Evolutionary conservation across 2,797 vertebrate genomes (phyloP).

Genomic region (Lacerta bilineata): DNA sequence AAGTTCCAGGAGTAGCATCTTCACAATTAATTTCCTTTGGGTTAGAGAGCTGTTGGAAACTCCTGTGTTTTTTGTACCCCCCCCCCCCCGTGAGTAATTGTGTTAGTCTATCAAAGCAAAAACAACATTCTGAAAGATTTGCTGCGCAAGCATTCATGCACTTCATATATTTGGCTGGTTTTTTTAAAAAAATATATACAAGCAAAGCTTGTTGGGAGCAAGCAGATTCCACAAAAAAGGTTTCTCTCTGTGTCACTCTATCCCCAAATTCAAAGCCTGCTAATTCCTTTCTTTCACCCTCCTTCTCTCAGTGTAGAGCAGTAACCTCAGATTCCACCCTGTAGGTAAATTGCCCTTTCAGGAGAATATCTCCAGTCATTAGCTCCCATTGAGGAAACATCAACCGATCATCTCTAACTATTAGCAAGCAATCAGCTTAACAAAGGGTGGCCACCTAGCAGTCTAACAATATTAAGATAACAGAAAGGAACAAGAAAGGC

Average conservation of each 20-base stretch:
- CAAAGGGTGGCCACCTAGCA: conserved; percentile 29
- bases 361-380: conserved; percentile 20
- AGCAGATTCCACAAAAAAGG: background rate
- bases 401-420: conserved; percentile 28
- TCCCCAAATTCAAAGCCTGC: background rate
- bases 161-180: background rate
- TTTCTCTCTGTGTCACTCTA: conserved; percentile 19
- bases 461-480: conserved; percentile 37
- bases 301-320: conserved; percentile 26
- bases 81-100: background rate
- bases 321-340: background rate
- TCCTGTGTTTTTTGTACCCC: background rate
- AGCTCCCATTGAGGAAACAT: conserved; percentile 20
- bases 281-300: background rate
- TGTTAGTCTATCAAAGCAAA: background rate
- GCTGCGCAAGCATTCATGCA: background rate
- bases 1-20: background rate
- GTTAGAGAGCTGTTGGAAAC: background rate
- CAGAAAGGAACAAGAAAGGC: conserved; percentile 31
- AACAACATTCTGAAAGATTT: background rate
- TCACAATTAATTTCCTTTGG: background rate
- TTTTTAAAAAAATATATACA: background rate
- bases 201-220: background rate
- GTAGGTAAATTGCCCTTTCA: conserved; percentile 24
- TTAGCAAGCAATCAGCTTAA: conserved; percentile 24